phyloP scores from a whole-genome alignment of 1,140 invertebrate species.

The Calephelis virginiensis region DNA sequence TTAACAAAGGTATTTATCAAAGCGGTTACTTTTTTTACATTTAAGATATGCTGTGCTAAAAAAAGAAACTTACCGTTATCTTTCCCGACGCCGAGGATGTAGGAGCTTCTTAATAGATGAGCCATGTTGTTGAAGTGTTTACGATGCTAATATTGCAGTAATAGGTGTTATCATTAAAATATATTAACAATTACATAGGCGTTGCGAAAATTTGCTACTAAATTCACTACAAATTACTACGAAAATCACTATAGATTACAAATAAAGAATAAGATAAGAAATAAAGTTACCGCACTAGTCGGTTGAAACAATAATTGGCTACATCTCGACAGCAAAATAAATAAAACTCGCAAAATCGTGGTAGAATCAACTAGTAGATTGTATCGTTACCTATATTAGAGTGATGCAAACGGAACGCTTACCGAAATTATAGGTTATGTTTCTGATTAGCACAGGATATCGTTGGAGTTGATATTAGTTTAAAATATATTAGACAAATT shows the following conservation, averaged over 20 bases:
- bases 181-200: constrained; percentile 51
- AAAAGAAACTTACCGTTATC: constrained; percentile 55
- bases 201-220: constrained; percentile 35
- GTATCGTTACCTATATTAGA: constrained; percentile 55
- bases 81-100: constrained; percentile 59
- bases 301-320: constrained; percentile 57
- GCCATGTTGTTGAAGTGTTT: constrained; percentile 54
- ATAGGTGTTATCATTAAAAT: constrained; percentile 41
- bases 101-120: constrained; percentile 61
- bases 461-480: constrained; percentile 36
- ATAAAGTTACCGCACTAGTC: constrained; percentile 63
- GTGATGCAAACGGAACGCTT: constrained; percentile 59
- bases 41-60: neutral
- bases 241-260: constrained; percentile 34
- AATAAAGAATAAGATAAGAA: constrained; percentile 31
- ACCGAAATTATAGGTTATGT: constrained; percentile 70
- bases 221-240: constrained; percentile 35
- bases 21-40: no score
- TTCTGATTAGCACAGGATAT: constrained; percentile 45
- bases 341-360: constrained; percentile 38
- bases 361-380: constrained; percentile 54
- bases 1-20: no score
- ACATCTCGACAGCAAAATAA: constrained; percentile 61
- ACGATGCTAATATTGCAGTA: constrained; percentile 69
- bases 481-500: neutral